These are phyloP conservation scores for Drosophila nannoptera DNA, from an alignment of 1,140 invertebrate genomes.

Conservation along the genomic window DNA sequence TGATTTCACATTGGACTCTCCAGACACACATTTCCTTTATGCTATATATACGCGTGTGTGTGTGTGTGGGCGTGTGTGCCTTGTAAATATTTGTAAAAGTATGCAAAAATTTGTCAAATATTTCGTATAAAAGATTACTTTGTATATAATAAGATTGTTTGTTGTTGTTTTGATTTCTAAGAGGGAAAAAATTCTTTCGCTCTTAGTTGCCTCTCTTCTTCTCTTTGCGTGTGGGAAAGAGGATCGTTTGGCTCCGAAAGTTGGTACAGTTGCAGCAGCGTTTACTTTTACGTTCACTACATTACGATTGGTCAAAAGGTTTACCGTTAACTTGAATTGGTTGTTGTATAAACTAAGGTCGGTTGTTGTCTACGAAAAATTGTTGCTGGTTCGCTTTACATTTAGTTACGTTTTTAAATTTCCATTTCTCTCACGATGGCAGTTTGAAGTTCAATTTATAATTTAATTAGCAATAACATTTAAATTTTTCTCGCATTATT, in stretches of 20 bases:
- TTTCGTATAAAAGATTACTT: slow-evolving; percentile 26
- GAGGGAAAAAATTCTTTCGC: slow-evolving; percentile 9
- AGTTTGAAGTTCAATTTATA: slow-evolving; percentile 45
- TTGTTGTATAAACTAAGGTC: too few species aligned
- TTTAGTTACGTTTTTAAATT: slow-evolving; percentile 25
- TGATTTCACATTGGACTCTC: slow-evolving; percentile 1
- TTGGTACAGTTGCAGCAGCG: not conserved
- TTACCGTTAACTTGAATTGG: not conserved
- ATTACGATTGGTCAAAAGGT: not conserved
- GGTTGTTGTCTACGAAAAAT: slow-evolving; percentile 26
- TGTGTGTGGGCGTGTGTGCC: not conserved
- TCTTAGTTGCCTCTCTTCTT: too few species aligned
- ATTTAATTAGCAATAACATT: slow-evolving; percentile 51
- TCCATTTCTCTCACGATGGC: slow-evolving; percentile 44
- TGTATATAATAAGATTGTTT: slow-evolving; percentile 2
- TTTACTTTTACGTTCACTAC: not conserved
- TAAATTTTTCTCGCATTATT: slow-evolving; percentile 52
- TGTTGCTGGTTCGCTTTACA: slow-evolving; percentile 6
- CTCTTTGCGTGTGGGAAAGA: not conserved
- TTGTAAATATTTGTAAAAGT: slow-evolving; percentile 25
- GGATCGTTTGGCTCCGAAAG: not conserved
- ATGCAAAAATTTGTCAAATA: slow-evolving; percentile 25
- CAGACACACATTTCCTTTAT: slow-evolving; percentile 21
- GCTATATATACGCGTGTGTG: not conserved
- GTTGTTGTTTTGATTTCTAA: slow-evolving; percentile 7